These are phyloP conservation scores for Nasonia vitripennis DNA, from an alignment of 1,140 invertebrate genomes.

Conservation along the genomic window DNA sequence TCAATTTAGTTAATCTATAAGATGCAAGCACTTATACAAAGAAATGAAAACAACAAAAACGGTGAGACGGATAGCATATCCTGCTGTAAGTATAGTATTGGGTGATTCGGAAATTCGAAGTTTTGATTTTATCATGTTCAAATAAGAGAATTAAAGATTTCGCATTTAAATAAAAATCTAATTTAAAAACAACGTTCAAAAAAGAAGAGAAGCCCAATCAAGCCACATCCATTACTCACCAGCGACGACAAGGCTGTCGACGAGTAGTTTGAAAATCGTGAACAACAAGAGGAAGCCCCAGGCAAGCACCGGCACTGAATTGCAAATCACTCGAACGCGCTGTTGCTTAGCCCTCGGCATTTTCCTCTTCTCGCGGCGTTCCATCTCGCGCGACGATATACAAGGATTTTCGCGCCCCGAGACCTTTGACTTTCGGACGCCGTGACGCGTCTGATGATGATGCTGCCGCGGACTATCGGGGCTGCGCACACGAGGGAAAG, in stretches of 20 bases:
- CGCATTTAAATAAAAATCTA: too few relatives aligned
- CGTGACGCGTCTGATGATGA: background rate
- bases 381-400: background rate
- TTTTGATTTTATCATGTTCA: too few relatives aligned
- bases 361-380: background rate
- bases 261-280: background rate
- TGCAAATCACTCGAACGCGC: background rate
- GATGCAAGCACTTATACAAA: too few relatives aligned
- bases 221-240: background rate
- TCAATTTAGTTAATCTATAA: too few relatives aligned
- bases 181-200: too few relatives aligned
- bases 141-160: too few relatives aligned
- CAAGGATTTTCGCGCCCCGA: background rate
- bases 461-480: background rate
- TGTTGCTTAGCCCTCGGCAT: background rate
- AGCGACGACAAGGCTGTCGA: background rate
- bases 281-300: background rate
- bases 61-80: too few relatives aligned
- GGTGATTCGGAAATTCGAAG: too few relatives aligned
- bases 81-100: too few relatives aligned
- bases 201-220: too few relatives aligned
- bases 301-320: background rate
- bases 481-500: background rate
- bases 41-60: too few relatives aligned
- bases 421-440: constrained; percentile 11